These are phyloP conservation scores for Istiophorus platypterus DNA, from an alignment of 2,113 vertebrate genomes.

Conservation along the genomic window DNA sequence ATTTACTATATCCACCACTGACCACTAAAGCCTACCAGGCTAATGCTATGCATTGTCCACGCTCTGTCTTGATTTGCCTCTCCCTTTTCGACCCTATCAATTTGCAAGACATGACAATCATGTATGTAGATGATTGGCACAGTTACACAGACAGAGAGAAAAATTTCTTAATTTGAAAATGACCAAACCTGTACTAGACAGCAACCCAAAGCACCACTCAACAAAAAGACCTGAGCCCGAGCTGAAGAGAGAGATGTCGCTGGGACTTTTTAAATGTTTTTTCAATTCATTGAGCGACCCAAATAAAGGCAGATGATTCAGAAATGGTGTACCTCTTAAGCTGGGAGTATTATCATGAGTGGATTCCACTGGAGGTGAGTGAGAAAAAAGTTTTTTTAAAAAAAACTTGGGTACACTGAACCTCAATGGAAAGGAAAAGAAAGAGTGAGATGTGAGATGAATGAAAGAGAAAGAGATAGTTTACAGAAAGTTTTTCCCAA, in stretches of 20 bases:
- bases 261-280: background rate
- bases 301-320: background rate
- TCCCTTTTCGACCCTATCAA: too few species aligned
- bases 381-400: background rate
- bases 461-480: slow-evolving; percentile 1
- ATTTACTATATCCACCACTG: too few species aligned
- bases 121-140: too few species aligned
- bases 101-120: too few species aligned
- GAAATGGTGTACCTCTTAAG: background rate
- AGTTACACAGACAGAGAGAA: background rate
- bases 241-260: too few species aligned
- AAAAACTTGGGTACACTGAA: background rate
- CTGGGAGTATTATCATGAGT: background rate
- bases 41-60: background rate
- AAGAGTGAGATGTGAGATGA: slow-evolving; percentile 1
- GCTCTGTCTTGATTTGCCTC: too few species aligned
- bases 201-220: background rate
- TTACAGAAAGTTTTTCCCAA: slow-evolving; percentile 30
- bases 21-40: background rate
- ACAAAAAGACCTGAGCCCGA: too few species aligned
- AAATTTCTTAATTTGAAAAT: background rate
- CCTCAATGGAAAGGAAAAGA: background rate
- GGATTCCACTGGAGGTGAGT: background rate
- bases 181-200: background rate
- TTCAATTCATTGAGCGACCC: background rate